Conservation (phyloP, 2,113 vertebrate genomes). For the Corythornis madagascariensis region DNA sequence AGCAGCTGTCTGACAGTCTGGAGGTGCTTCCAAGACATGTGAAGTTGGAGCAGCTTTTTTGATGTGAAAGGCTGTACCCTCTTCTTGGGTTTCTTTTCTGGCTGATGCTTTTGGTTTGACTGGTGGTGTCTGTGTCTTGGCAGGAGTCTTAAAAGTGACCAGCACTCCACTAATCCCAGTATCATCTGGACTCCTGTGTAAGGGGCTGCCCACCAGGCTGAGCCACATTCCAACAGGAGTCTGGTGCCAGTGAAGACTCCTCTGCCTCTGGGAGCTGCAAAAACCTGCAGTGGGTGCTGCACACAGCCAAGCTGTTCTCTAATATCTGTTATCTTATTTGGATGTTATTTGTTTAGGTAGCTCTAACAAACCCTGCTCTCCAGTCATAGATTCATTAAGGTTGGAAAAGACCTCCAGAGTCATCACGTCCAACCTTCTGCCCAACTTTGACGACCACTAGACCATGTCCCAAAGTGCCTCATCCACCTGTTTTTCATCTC, state of each 20-base stretch:
- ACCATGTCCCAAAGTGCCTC: too few species aligned
- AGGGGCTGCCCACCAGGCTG: not conserved
- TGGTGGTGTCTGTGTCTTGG: not conserved
- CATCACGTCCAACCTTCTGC: too few species aligned
- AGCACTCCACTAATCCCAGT: not conserved
- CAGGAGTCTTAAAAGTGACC: not conserved
- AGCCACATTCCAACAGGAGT: not conserved
- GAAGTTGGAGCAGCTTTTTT: not conserved
- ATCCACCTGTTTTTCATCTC: too few species aligned
- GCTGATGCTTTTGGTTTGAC: not conserved
- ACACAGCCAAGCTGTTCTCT: not conserved
- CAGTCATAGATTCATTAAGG: not conserved
- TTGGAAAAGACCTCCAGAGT: not conserved
- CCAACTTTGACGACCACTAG: too few species aligned
- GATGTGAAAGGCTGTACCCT: not conserved
- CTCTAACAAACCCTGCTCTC: not conserved
- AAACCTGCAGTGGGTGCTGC: not conserved
- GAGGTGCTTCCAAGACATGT: accelerated
- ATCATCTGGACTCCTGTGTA: not conserved
- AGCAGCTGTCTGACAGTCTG: accelerated
- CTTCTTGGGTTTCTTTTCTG: not conserved
- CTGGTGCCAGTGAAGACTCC: not conserved
- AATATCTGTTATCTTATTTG: not conserved
- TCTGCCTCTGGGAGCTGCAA: not conserved
- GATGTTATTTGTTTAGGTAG: not conserved